These are phyloP conservation scores for Sinocyclocheilus anophthalmus DNA, from an alignment of 2,113 vertebrate genomes.

Conservation along the genomic window DNA sequence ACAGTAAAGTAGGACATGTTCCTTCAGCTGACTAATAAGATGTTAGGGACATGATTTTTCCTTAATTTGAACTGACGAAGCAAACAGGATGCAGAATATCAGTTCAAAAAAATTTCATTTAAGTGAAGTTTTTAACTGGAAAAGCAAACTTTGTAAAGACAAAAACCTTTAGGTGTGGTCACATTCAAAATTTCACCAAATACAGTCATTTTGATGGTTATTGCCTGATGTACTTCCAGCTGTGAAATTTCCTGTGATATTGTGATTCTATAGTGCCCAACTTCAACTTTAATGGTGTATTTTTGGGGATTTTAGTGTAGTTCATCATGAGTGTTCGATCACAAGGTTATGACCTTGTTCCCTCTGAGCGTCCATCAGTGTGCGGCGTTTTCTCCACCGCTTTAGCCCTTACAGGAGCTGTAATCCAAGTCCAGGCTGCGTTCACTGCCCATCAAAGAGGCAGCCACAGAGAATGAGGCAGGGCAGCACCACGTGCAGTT, in stretches of 20 bases:
- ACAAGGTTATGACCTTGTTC: neutral
- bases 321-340: neutral
- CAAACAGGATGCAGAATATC: neutral
- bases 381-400: neutral
- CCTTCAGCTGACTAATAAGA: neutral
- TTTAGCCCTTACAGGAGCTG: neutral
- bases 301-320: neutral
- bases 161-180: too few relatives aligned
- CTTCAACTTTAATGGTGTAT: too few relatives aligned
- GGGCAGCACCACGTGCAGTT: slow-evolving; percentile 50
- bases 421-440: slow-evolving; percentile 7
- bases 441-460: slow-evolving; percentile 41
- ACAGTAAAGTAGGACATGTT: neutral
- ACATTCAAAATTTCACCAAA: too few relatives aligned
- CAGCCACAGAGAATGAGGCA: slow-evolving; percentile 58
- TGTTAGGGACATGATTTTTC: neutral
- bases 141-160: too few relatives aligned
- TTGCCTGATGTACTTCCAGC: neutral
- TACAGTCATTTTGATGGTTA: neutral
- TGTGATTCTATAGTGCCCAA: neutral
- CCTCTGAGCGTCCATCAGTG: neutral
- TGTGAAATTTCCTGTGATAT: neutral
- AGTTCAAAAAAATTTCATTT: neutral
- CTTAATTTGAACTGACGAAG: neutral
- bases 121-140: too few relatives aligned